These are phyloP conservation scores for Antennarius striatus DNA, from an alignment of 2,113 vertebrate species.

Conservation along the genomic window DNA sequence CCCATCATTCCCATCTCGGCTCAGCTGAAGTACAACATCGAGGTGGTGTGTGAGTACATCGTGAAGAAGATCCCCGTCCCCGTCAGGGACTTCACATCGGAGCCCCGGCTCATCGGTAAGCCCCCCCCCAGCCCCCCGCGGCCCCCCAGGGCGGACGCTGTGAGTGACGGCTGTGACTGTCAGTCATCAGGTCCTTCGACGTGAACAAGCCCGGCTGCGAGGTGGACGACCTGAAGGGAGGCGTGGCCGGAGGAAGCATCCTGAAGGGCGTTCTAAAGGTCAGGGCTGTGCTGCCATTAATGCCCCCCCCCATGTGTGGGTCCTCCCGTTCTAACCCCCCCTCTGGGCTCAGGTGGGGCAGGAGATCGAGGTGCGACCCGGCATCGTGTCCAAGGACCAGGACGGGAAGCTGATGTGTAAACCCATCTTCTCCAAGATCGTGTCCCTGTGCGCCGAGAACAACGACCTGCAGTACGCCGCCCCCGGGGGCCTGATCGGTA, in stretches of 20 bases:
- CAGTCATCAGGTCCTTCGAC: conserved; percentile 98
- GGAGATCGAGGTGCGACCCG: conserved; percentile 96
- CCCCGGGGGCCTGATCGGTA: conserved; percentile 96
- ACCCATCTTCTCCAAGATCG: conserved; percentile 99
- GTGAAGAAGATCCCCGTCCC: conserved; percentile 98
- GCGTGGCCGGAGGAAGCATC: conserved; percentile 98
- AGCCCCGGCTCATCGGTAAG: conserved; percentile 95
- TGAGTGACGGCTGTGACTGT: too few relatives aligned
- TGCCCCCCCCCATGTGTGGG: too few relatives aligned
- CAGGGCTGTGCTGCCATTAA: not conserved
- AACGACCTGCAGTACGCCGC: conserved; percentile 98
- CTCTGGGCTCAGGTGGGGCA: conserved; percentile 87
- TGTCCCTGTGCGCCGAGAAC: conserved; percentile 96
- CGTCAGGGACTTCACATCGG: conserved; percentile 94
- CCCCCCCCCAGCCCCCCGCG: too few relatives aligned
- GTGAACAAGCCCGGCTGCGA: conserved; percentile 99
- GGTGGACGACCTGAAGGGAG: conserved; percentile 97
- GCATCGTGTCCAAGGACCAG: conserved; percentile 98
- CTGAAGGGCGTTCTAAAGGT: conserved; percentile 97
- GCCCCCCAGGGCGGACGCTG: too few relatives aligned
- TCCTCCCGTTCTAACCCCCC: too few relatives aligned
- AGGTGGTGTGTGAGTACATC: conserved; percentile 98
- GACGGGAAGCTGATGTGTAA: conserved; percentile 99
- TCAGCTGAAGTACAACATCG: conserved; percentile 98
- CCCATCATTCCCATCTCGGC: conserved; percentile 99